phyloP scores from a whole-genome alignment of 2,888 invertebrate species.

The Drosophila tanythrix region DNA sequence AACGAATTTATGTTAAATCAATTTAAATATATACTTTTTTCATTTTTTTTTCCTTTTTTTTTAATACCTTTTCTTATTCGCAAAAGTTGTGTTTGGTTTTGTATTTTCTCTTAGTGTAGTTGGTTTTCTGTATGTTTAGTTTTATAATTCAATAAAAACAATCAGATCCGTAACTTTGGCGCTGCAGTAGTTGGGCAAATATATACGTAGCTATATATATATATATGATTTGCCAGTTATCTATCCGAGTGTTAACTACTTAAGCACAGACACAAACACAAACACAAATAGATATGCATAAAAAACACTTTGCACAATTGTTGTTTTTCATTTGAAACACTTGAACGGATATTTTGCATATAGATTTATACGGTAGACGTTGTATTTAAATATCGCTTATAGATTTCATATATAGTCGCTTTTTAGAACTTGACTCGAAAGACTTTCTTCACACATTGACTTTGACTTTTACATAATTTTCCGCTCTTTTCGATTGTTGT shows the following conservation, averaged over 20 bases:
- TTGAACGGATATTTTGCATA: conserved; percentile 34
- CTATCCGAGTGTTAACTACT: conserved; percentile 27
- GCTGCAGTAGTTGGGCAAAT: conserved; percentile 28
- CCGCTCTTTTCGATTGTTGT: neutral
- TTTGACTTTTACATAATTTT: conserved; percentile 2
- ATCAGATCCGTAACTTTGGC: conserved; percentile 71
- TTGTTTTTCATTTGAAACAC: conserved; percentile 41
- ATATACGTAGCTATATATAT: conserved; percentile 3
- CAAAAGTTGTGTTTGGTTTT: conserved; percentile 24
- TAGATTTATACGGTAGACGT: conserved; percentile 7
- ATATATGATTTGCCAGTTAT: conserved; percentile 11
- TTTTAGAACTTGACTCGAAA: conserved; percentile 35
- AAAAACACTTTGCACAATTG: conserved; percentile 43
- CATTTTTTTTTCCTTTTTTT: neutral
- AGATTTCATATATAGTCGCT: conserved; percentile 22
- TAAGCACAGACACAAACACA: conserved; percentile 21
- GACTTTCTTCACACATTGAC: conserved; percentile 21
- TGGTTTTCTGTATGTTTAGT: conserved; percentile 24
- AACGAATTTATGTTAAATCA: conserved; percentile 39
- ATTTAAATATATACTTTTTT: conserved; percentile 24
- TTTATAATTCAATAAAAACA: conserved; percentile 33
- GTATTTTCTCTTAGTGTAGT: neutral
- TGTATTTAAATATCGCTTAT: conserved; percentile 37
- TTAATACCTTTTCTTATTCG: conserved; percentile 75
- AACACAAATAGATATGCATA: conserved; percentile 9